These are phyloP conservation scores for Ictalurus furcatus DNA, from an alignment of 2,113 vertebrate genomes.

Conservation along the genomic window DNA sequence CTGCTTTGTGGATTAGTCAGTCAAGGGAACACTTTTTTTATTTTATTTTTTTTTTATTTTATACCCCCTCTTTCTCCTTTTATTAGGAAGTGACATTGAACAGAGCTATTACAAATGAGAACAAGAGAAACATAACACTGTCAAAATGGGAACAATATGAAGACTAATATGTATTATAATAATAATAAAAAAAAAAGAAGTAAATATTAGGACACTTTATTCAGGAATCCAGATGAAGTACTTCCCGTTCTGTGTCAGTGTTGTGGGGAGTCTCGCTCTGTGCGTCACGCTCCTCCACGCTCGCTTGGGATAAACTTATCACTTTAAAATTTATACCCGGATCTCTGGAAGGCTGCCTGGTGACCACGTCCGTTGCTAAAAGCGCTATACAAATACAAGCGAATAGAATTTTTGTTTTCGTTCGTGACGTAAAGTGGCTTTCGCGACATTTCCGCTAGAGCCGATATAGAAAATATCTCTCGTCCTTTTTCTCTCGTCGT, in stretches of 20 bases:
- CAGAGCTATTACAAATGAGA: background rate
- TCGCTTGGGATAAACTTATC: background rate
- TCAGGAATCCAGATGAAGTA: background rate
- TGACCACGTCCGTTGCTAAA: background rate
- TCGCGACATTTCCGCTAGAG: background rate
- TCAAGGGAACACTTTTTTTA: background rate
- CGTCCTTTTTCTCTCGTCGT: background rate
- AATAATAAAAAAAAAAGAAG: too few species aligned
- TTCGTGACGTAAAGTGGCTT: background rate
- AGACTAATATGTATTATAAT: background rate
- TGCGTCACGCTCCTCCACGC: background rate
- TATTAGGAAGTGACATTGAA: background rate
- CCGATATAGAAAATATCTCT: background rate
- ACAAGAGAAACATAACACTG: background rate
- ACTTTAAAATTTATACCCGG: background rate
- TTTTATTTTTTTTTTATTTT: background rate
- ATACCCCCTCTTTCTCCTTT: background rate
- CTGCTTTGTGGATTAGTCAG: background rate
- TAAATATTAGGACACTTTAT: background rate
- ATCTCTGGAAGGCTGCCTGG: background rate
- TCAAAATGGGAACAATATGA: background rate
- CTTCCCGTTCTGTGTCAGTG: background rate
- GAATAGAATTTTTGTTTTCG: background rate
- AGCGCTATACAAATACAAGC: background rate
- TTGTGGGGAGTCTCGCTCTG: background rate